These are phyloP conservation scores for Podarcis raffonei DNA, from an alignment of 2,113 vertebrate genomes.

Conservation along the genomic window DNA sequence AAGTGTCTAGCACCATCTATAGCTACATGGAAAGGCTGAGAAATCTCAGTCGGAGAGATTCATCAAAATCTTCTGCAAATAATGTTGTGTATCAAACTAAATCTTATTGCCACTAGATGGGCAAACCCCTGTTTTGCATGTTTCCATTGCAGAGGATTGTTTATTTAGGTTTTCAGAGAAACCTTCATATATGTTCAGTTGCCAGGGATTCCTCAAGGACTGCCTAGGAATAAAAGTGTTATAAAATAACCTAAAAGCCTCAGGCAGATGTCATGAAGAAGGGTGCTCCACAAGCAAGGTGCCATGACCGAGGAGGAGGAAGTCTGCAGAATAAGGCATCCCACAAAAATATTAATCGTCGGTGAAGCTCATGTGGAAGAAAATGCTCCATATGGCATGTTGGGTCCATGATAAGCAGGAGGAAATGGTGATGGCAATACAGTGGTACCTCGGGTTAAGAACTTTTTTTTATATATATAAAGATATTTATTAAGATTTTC, in stretches of 20 bases:
- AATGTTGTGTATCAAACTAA: background rate
- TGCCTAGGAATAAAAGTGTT: background rate
- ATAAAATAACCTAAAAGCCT: background rate
- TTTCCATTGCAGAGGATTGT: too few species aligned
- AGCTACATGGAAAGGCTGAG: background rate
- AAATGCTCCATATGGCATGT: too few species aligned
- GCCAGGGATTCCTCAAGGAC: background rate
- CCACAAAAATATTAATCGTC: too few species aligned
- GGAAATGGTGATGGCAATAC: too few species aligned
- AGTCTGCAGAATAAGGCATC: too few species aligned
- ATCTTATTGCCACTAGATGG: background rate
- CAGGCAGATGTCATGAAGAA: background rate
- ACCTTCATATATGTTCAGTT: background rate
- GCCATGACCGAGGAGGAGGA: too few species aligned
- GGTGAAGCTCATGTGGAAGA: too few species aligned
- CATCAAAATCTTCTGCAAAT: background rate
- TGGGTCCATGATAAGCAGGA: too few species aligned
- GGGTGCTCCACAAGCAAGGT: too few species aligned
- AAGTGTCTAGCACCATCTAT: slow-evolving; percentile 8
- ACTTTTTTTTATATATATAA: too few species aligned
- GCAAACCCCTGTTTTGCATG: background rate
- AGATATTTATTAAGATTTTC: too few species aligned
- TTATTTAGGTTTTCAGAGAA: background rate
- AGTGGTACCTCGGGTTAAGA: too few species aligned
- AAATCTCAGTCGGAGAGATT: background rate